Conservation (phyloP, 2,888 invertebrate genomes). For the Pammene aurita region DNA sequence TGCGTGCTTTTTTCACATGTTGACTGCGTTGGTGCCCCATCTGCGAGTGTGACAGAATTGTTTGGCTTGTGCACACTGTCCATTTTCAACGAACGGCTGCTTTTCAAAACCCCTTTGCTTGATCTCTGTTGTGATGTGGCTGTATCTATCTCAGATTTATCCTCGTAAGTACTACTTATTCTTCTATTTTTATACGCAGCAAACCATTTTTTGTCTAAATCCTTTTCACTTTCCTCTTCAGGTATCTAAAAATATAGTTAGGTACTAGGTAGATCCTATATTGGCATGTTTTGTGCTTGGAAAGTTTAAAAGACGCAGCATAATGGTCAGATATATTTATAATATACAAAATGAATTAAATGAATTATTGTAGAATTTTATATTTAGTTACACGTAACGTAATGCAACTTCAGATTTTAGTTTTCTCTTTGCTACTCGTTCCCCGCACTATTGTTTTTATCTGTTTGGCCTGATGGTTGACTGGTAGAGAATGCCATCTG, state of each 20-base stretch:
- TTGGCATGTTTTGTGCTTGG: too few relatives aligned
- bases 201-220: slow-evolving; percentile 75
- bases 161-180: slow-evolving; percentile 48
- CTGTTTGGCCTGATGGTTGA: too few relatives aligned
- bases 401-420: too few relatives aligned
- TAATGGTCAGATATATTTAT: too few relatives aligned
- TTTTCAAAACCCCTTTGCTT: slow-evolving; percentile 15
- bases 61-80: background rate
- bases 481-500: too few relatives aligned
- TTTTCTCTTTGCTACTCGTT: too few relatives aligned
- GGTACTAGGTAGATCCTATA: too few relatives aligned
- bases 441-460: too few relatives aligned
- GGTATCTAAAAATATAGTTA: slow-evolving; percentile 54
- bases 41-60: background rate
- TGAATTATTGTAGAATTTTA: too few relatives aligned
- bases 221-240: slow-evolving; percentile 70
- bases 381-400: too few relatives aligned
- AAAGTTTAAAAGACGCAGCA: too few relatives aligned
- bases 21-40: background rate
- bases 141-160: slow-evolving; percentile 42
- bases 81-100: background rate
- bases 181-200: slow-evolving; percentile 63
- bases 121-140: slow-evolving; percentile 23
- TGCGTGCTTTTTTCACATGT: background rate
- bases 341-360: too few relatives aligned